Percentiles rank a stretch among this genome's conserved stretches.
Evolutionary conservation across 2,113 vertebrate genomes (phyloP).

Genomic region (Leptobrachium leishanense): DNA sequence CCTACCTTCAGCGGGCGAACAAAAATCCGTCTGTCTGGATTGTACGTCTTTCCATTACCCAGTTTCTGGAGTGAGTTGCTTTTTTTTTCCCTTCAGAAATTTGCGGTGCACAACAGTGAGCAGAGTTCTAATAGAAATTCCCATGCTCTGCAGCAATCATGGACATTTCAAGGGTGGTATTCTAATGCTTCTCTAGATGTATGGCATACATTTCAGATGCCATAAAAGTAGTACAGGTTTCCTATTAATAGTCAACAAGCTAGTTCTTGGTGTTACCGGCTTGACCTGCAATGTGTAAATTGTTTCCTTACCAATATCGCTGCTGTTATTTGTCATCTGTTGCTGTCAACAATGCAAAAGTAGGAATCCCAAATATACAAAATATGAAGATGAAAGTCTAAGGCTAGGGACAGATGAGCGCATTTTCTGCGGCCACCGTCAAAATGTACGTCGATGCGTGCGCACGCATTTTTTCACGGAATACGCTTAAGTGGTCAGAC

Average conservation of each 20-base stretch:
- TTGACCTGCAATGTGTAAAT: background rate
- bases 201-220: background rate
- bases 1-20: background rate
- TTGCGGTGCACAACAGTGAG: background rate
- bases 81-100: background rate
- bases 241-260: background rate
- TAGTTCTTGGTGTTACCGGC: background rate
- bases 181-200: background rate
- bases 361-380: no score
- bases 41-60: background rate
- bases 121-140: background rate
- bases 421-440: no score
- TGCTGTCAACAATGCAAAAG: background rate
- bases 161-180: slow-evolving; percentile 4
- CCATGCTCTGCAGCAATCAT: background rate
- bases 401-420: no score
- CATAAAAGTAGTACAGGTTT: background rate
- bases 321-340: background rate
- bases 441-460: no score
- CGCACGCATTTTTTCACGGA: no score
- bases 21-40: background rate
- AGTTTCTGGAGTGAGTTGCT: background rate
- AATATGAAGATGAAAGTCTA: no score
- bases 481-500: no score
- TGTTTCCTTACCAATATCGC: background rate